These are phyloP conservation scores for Thereva nobilitata DNA, from an alignment of 2,888 invertebrate species.

Conservation along the genomic window DNA sequence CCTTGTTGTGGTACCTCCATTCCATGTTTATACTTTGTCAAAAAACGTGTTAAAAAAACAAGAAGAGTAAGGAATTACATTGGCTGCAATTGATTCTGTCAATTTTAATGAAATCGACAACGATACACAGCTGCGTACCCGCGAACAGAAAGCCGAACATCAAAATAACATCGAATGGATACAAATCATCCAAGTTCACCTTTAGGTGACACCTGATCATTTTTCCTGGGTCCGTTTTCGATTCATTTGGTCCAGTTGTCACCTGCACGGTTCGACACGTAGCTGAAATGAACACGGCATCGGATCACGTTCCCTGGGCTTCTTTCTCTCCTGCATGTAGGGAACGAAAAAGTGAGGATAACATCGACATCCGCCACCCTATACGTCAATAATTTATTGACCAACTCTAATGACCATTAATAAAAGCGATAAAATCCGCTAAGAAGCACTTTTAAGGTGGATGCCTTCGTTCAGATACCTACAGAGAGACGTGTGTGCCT, in stretches of 20 bases:
- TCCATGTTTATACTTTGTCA: too few species aligned
- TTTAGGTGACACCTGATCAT: constrained; percentile 20
- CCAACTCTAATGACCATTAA: constrained; percentile 28
- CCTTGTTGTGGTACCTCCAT: too few species aligned
- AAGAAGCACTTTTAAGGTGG: constrained; percentile 9
- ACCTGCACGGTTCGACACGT: constrained; percentile 19
- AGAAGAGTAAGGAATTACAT: too few species aligned
- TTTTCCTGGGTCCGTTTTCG: constrained; percentile 12
- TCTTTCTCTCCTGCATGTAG: neutral
- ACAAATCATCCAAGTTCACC: constrained; percentile 35
- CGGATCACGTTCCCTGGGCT: neutral
- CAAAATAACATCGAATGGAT: neutral
- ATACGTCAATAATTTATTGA: constrained; percentile 21
- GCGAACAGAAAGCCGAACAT: too few species aligned
- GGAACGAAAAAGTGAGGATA: neutral
- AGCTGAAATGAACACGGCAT: constrained; percentile 5
- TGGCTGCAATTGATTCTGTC: too few species aligned
- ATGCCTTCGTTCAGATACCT: neutral
- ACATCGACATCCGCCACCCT: neutral
- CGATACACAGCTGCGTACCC: too few species aligned
- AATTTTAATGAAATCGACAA: too few species aligned
- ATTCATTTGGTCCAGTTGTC: constrained; percentile 25
- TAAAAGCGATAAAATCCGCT: constrained; percentile 28
- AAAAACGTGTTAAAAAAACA: too few species aligned
- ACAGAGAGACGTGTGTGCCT: neutral